Evolutionary conservation across 2,888 invertebrate genomes (phyloP).

Genomic region (Macropis europaea): DNA sequence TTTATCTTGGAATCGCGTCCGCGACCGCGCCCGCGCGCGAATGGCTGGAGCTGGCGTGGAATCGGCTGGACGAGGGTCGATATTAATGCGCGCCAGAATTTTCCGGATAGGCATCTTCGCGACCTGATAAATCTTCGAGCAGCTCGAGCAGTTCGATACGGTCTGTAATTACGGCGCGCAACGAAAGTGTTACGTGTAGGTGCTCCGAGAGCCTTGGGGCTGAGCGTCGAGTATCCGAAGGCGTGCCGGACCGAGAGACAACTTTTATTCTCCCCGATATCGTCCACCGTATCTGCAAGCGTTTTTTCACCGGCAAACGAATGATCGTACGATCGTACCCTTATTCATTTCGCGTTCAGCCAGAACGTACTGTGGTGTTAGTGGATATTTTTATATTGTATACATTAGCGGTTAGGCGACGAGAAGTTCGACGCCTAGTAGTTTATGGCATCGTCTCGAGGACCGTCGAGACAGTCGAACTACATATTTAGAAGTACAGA

Average conservation of each 20-base stretch:
- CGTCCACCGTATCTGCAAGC: conserved; percentile 27
- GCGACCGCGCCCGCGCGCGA: too few species aligned
- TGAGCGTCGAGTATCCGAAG: conserved; percentile 44
- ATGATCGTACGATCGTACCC: conserved; percentile 27
- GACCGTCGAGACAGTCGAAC: too few species aligned
- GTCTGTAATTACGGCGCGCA: conserved; percentile 63
- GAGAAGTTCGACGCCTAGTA: too few species aligned
- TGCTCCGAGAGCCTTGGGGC: conserved; percentile 35
- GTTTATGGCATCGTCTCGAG: too few species aligned
- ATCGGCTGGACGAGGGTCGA: conserved; percentile 24
- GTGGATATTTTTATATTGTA: too few species aligned
- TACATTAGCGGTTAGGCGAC: too few species aligned
- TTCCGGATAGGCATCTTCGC: conserved; percentile 58
- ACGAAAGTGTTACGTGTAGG: conserved; percentile 61
- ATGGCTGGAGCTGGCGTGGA: conserved; percentile 3
- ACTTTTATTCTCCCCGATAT: conserved; percentile 40
- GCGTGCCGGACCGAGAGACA: conserved; percentile 34
- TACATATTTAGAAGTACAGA: too few species aligned
- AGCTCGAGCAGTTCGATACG: conserved; percentile 46
- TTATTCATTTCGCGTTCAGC: conserved; percentile 13
- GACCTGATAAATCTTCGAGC: conserved; percentile 58
- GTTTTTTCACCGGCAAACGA: conserved; percentile 23
- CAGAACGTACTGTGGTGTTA: too few species aligned
- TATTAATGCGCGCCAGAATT: conserved; percentile 43
- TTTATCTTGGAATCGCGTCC: conserved; percentile 33